Percentiles rank a stretch among this genome's conserved stretches.
phyloP scores from a whole-genome alignment of 2,888 invertebrate genomes.

The Tridacna gigas region DNA sequence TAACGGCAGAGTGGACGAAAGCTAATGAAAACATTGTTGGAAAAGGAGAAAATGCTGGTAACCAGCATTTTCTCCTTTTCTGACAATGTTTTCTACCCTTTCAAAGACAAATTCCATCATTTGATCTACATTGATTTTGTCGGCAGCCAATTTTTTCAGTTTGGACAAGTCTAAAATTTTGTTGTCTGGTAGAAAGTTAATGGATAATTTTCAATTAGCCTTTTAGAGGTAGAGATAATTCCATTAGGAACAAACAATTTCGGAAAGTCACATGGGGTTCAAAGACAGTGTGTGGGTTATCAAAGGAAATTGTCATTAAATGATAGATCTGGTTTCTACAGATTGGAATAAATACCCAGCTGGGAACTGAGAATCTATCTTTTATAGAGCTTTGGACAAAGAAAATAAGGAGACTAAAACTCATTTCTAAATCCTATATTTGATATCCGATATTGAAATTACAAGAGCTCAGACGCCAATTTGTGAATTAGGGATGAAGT shows the following conservation, averaged over 20 bases:
- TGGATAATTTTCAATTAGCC: neutral
- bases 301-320: neutral
- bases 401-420: neutral
- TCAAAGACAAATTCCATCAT: no score
- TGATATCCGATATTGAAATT: neutral
- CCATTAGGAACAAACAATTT: neutral
- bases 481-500: no score
- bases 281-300: neutral
- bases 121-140: no score
- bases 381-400: neutral
- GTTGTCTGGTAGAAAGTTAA: neutral
- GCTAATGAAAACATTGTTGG: no score
- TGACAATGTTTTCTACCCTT: no score
- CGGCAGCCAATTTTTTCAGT: no score
- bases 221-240: neutral
- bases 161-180: no score
- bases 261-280: neutral
- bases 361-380: neutral
- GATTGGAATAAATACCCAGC: neutral
- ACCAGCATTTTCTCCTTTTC: no score
- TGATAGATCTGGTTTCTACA: neutral
- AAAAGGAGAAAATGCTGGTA: no score
- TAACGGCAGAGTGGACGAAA: no score
- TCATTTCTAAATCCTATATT: neutral
- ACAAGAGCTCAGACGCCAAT: no score